Base-by-base conservation (phyloP, 2,113 vertebrate species). In the Misgurnus anguillicaudatus region DNA sequence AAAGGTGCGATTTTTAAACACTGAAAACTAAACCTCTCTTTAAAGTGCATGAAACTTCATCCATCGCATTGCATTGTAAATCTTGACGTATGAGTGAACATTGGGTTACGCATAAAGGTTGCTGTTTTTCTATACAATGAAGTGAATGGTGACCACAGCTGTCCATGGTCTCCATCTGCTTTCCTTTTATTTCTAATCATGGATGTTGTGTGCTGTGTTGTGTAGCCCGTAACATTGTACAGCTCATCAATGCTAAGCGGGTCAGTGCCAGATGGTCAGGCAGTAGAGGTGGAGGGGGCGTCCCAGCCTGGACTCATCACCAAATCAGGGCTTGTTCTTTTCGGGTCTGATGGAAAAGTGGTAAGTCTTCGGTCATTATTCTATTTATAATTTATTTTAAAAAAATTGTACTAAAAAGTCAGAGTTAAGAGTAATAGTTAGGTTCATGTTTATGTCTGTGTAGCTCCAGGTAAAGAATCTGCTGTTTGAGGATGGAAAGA, bases 401-500 rank as follows among this genome's bases (percentile, higher is more conserved):
- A n/a, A n/a, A n/a, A 8, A 31, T n/a, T 16, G 88, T 31, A 13
- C 24, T 53, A 47, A 13, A 36, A 11, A 48, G 11, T 39, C 24
- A 53, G 42, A 13, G 31, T 57, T 14, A 74, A 61, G 31, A 19
- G 10, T 51, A 14, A n/a, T 2, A 17, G 5, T 19, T 10, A 7
- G 9, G 8, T 61, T 31, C 47, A 47, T 61, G 17, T 61, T 4
- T 9, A 45, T 73, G 11, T 24, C 14, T 79, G 24, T 75, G 9
- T 84, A 96, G 95, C 71, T 96, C 71, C 45, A 94, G 78, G 94
- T 96, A 69, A 95, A 93, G 85, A 95, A 89, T 72, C 87, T 96
- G 21, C 93, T 94, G 88, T 92, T 95, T 87, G 94, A 96, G 75
- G 92, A 94, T 31, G 94, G 95, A 39, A 95, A 93, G 90, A 96